Evolutionary conservation across 2,113 vertebrate genomes (phyloP).

Genomic region (Polypterus senegalus): DNA sequence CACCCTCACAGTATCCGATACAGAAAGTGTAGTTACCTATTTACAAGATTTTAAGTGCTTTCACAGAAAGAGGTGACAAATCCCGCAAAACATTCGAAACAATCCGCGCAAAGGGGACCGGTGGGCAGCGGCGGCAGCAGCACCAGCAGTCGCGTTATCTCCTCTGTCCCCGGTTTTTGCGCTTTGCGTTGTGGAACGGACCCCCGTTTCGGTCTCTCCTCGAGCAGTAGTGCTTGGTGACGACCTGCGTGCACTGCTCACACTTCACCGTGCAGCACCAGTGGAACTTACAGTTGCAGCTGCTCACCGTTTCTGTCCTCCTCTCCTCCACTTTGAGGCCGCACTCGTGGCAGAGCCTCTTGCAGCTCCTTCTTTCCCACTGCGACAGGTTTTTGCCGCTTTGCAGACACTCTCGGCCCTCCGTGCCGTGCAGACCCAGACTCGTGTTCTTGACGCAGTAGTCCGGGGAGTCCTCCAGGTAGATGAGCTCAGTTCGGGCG

Average conservation of each 20-base stretch:
- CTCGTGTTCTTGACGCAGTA: slow-evolving; percentile 79
- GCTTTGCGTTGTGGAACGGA: slow-evolving; percentile 39
- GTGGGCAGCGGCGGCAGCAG: too few relatives aligned
- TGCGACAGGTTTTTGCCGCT: slow-evolving; percentile 49
- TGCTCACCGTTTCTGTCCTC: slow-evolving; percentile 57
- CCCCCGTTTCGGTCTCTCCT: slow-evolving; percentile 23
- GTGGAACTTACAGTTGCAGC: slow-evolving; percentile 91
- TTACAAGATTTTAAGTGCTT: slow-evolving; percentile 1
- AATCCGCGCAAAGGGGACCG: too few relatives aligned
- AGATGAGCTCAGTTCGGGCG: slow-evolving; percentile 63
- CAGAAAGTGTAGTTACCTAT: slow-evolving; percentile 1
- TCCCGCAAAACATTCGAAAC: neutral
- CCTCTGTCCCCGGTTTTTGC: slow-evolving; percentile 33
- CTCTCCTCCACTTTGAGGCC: slow-evolving; percentile 69
- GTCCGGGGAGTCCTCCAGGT: slow-evolving; percentile 84
- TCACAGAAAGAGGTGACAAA: slow-evolving; percentile 1
- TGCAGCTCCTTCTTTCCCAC: slow-evolving; percentile 71
- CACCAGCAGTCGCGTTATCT: neutral
- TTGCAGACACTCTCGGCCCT: slow-evolving; percentile 83
- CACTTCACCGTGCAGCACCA: slow-evolving; percentile 93
- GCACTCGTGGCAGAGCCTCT: slow-evolving; percentile 73
- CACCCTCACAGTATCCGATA: too few relatives aligned
- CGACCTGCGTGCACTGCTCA: slow-evolving; percentile 66
- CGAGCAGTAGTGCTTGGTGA: slow-evolving; percentile 72
- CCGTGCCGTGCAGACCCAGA: slow-evolving; percentile 71